Evolutionary conservation across 2,888 invertebrate species (phyloP).

Genomic region (Salticus scenicus): DNA sequence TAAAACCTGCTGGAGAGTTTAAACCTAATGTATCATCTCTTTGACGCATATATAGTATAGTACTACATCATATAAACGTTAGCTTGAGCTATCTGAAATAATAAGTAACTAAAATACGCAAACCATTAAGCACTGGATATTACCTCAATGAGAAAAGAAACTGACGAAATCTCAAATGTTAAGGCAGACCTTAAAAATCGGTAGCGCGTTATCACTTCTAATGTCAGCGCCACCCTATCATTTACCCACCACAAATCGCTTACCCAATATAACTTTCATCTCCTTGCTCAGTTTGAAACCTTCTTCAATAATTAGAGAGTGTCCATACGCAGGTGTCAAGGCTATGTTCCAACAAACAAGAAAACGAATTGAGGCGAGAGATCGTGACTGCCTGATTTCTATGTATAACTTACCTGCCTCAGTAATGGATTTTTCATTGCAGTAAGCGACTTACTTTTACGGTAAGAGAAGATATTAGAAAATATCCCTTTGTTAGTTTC

Average conservation of each 20-base stretch:
- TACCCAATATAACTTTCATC: background rate
- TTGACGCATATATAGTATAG: too few relatives aligned
- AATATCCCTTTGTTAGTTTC: conserved; percentile 40
- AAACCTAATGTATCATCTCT: too few relatives aligned
- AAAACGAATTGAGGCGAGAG: conserved; percentile 9
- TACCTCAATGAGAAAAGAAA: background rate
- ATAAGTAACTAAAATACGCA: too few relatives aligned
- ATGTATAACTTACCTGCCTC: conserved; percentile 15
- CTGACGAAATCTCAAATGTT: background rate
- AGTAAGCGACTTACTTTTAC: conserved; percentile 35
- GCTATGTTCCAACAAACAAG: conserved; percentile 2
- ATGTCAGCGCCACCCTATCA: conserved; percentile 19
- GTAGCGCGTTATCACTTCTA: conserved; percentile 37
- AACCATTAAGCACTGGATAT: too few relatives aligned
- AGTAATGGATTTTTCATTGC: conserved; percentile 55
- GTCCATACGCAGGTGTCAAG: conserved; percentile 42
- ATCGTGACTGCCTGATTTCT: conserved; percentile 46
- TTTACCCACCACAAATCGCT: conserved; percentile 10
- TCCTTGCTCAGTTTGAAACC: conserved; percentile 29
- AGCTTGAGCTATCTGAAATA: too few relatives aligned
- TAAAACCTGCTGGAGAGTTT: too few relatives aligned
- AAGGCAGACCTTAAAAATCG: background rate
- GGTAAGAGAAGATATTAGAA: conserved; percentile 27
- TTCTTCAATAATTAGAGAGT: conserved; percentile 30
- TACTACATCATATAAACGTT: too few relatives aligned